Evolutionary conservation across 2,113 vertebrate species (phyloP), one percentile per base, ranked within the genome.

Genomic region (Hymenochirus boettgeri): DNA sequence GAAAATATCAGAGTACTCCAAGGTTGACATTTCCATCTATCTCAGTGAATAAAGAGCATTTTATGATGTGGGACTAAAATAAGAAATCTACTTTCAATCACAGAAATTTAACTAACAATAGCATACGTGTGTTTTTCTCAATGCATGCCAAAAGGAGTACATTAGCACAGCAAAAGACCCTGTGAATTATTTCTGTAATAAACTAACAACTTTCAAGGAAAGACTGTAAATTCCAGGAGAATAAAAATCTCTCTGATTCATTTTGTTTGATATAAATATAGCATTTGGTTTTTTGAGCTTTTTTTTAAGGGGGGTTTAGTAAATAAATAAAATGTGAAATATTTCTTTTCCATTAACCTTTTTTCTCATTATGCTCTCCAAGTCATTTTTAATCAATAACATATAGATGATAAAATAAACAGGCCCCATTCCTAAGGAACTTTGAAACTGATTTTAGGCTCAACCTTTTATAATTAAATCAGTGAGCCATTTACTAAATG

Each of bases 11-110:
- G 70, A 29, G 12, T 62, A 27, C 25, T 29, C 1, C 23, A 63
- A 66, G 61, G 25, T 35, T 72, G 64, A 74, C 66, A 39, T 31
- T 74, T 75, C 74, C 62, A 62, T 73, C 72, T 61, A 45, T 9
- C 12, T 25, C 37, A 39, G 62, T n/a, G 25, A 61, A 58, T 46
- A 73, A 57, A 75, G 73, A 27, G 3, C 5, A 58, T 54, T 69
- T 73, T 47, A 22, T 17, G 57, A 67, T 69, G 31, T 65, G 24
- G 18, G 25, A 54, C 25, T 54, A 72, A 56, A 65, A 45, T 62
- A 45, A 31, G 27, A 74, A 69, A 66, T 65, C 61, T 33, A 69
- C 31, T 52, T 46, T 61, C 54, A 72, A 77, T 64, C 73, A 59
- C 64, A 76, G 8, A 59, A 61, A 1, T 27, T 70, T 59, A 74